phyloP scores from a whole-genome alignment of 2,113 vertebrate species.

The Zeus faber region DNA sequence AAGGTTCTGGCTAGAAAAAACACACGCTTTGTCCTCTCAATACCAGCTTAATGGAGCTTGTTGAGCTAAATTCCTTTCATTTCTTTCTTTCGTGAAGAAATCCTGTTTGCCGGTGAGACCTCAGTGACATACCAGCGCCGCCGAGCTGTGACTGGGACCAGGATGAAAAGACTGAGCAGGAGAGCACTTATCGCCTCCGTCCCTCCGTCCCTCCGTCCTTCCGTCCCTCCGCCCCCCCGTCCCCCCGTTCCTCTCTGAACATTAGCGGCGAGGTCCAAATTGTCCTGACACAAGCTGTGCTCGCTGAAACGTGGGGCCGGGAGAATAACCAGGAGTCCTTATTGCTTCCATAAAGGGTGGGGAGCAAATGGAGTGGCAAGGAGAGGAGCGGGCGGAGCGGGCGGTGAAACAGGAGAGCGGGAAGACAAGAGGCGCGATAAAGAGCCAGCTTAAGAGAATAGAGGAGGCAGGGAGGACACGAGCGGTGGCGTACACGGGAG shows the following conservation, averaged over 20 bases:
- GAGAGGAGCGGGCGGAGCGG: not conserved
- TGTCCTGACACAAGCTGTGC: constrained; percentile 6
- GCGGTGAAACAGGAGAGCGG: not conserved
- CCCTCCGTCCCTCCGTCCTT: no score
- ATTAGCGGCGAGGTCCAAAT: no score
- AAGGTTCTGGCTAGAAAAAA: no score
- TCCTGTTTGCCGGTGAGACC: not conserved
- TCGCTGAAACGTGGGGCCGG: constrained; percentile 7
- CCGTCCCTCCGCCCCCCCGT: no score
- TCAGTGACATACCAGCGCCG: not conserved
- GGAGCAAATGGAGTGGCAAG: not conserved
- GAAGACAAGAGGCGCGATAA: not conserved
- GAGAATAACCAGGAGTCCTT: constrained; percentile 1
- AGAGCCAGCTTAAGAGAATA: no score
- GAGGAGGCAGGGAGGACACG: no score
- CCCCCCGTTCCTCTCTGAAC: no score
- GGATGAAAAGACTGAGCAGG: not conserved
- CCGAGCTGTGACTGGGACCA: not conserved
- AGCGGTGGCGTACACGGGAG: no score
- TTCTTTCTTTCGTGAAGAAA: no score
- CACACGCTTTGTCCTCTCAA: not conserved
- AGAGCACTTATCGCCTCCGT: not conserved
- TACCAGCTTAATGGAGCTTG: not conserved
- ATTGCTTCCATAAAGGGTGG: not conserved
- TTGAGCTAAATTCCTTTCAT: not conserved